These are phyloP conservation scores for Heteronetta atricapilla DNA, from an alignment of 2,113 vertebrate species.

Conservation along the genomic window DNA sequence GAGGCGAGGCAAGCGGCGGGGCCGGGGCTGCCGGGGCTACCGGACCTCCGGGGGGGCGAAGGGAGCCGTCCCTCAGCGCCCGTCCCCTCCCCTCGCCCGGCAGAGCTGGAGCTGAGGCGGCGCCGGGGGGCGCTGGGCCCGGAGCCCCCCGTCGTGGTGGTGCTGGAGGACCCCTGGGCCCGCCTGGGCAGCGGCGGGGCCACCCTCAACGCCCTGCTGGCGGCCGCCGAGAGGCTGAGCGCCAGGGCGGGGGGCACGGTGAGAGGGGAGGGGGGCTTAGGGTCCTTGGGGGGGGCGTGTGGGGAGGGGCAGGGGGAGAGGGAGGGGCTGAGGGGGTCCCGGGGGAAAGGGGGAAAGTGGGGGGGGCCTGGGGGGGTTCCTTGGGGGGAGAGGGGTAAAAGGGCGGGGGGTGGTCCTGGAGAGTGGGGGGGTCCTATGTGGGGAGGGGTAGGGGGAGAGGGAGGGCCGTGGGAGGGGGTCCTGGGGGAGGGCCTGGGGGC, in stretches of 20 bases:
- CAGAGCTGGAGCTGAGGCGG: conserved; percentile 89
- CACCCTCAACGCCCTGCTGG: conserved; percentile 92
- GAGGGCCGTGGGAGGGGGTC: too few relatives aligned
- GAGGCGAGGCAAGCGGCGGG: conserved; percentile 1
- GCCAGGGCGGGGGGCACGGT: conserved; percentile 85
- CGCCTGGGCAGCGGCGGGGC: conserved; percentile 91
- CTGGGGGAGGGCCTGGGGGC: too few relatives aligned
- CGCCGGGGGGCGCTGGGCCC: conserved; percentile 77
- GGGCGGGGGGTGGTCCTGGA: too few relatives aligned
- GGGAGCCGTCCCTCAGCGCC: not conserved
- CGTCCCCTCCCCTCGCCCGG: not conserved
- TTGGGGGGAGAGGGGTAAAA: too few relatives aligned
- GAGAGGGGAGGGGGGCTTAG: conserved; percentile 45
- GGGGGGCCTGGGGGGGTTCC: too few relatives aligned
- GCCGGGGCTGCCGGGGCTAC: not conserved
- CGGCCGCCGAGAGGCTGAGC: conserved; percentile 92
- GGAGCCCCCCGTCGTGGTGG: conserved; percentile 78
- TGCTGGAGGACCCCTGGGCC: conserved; percentile 85
- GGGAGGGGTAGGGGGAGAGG: too few relatives aligned
- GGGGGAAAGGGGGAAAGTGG: too few relatives aligned
- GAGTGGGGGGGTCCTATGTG: too few relatives aligned
- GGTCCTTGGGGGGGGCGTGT: too few relatives aligned
- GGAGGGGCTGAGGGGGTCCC: too few relatives aligned
- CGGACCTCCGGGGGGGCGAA: too few relatives aligned
- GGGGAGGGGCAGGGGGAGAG: too few relatives aligned